phyloP scores from a whole-genome alignment of 2,888 invertebrate genomes.

The Cheilosia impressa region DNA sequence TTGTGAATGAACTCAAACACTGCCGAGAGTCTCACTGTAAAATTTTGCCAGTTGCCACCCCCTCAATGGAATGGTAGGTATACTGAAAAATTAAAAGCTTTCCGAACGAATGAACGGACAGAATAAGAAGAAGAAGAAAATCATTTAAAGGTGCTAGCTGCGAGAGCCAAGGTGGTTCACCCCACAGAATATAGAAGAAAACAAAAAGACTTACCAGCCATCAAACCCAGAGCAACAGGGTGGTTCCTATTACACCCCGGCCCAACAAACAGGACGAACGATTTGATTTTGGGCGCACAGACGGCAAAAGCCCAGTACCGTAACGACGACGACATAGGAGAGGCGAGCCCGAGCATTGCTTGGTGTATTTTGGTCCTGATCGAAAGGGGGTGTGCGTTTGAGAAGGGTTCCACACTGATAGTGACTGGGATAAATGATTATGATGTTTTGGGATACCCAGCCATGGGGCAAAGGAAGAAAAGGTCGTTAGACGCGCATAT shows the following conservation, averaged over 20 bases:
- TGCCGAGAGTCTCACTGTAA: conserved; percentile 29
- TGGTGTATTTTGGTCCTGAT: conserved; percentile 17
- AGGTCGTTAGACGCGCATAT: conserved; percentile 60
- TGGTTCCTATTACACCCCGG: conserved; percentile 15
- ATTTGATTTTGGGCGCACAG: conserved; percentile 28
- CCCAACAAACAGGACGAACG: conserved; percentile 4
- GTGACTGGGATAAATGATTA: conserved; percentile 60
- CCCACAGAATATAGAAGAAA: conserved; percentile 33
- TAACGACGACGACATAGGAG: conserved; percentile 24
- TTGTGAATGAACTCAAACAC: conserved; percentile 46
- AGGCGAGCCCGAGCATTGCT: conserved; percentile 4
- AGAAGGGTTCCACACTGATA: conserved; percentile 31
- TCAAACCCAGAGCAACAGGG: conserved; percentile 50
- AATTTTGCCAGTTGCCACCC: conserved; percentile 4
- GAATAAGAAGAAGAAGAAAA: neutral
- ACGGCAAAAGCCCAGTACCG: conserved; percentile 39
- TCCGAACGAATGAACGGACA: conserved; percentile 3
- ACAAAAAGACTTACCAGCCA: conserved; percentile 23
- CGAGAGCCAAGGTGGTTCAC: conserved; percentile 48
- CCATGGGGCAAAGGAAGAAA: conserved; percentile 10
- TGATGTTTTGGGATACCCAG: conserved; percentile 53
- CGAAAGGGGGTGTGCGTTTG: conserved; percentile 26
- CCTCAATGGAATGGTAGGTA: conserved; percentile 22
- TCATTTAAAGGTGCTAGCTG: conserved; percentile 56
- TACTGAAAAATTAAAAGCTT: conserved; percentile 26